A percentile compares a stretch with the other conserved stretches of the same genome.
Conservation (phyloP, 2,797 vertebrate species). For the Neostethus bicornis region DNA sequence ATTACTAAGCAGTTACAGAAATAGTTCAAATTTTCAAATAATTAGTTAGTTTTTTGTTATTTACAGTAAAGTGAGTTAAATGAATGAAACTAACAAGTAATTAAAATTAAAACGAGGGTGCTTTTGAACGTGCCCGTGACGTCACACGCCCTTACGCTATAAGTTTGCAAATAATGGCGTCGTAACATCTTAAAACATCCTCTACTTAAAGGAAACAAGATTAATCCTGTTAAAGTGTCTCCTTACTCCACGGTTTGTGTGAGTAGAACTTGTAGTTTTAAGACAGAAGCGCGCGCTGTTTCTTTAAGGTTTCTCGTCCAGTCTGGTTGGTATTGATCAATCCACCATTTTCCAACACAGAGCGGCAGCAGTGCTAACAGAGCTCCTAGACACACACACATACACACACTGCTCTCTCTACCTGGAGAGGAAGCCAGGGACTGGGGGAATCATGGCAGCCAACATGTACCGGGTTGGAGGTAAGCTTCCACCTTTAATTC, state of each 20-base stretch:
- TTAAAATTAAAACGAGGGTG: background rate
- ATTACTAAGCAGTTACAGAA: too few relatives aligned
- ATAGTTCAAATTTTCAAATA: too few relatives aligned
- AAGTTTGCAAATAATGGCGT: background rate
- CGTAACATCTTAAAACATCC: background rate
- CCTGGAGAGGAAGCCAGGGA: constrained; percentile 83
- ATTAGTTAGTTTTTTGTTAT: too few relatives aligned
- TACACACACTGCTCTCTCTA: too few relatives aligned
- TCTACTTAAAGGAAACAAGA: background rate
- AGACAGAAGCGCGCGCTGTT: constrained; percentile 76
- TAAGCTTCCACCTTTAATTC: constrained; percentile 61
- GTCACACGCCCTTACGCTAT: constrained; percentile 5
- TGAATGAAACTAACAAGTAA: background rate
- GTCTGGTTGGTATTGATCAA: constrained; percentile 86
- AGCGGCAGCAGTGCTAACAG: constrained; percentile 78
- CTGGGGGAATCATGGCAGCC: constrained; percentile 85
- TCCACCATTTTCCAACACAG: constrained; percentile 88
- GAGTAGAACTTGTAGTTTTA: constrained; percentile 10
- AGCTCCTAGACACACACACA: too few relatives aligned
- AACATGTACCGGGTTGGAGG: constrained; percentile 90
- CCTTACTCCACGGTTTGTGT: background rate
- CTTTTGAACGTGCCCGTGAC: constrained; percentile 12
- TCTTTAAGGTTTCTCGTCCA: constrained; percentile 81
- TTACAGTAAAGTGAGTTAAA: constrained; percentile 5
- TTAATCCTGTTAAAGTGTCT: background rate